Base-by-base conservation (phyloP, 92 coral and sea anemone genomes). In the Phymanthus crucifer region DNA sequence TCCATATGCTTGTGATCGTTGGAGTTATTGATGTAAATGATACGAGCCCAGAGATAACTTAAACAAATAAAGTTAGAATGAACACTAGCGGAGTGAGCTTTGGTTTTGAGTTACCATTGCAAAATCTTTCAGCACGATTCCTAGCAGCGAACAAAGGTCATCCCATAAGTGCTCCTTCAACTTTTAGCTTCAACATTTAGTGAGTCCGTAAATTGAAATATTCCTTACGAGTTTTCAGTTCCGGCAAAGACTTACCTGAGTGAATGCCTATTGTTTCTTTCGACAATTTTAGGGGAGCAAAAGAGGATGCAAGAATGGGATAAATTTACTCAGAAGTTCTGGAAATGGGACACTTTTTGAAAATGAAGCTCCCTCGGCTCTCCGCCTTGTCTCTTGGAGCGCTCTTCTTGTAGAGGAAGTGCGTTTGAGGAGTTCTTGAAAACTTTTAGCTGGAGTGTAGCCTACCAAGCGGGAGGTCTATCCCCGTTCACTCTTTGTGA, bases 61-160 rank as follows among this genome's bases (percentile, higher is more conserved):
- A 18, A 61, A 61, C 29, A 61, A 61, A 61, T 61, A 61, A 61
- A 61, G 68, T 27, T 24, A 61, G 68, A 61, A 61, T 18, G 68
- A 54, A 27, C 16, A 29, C 34, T 61, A 61, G n/a, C n/a, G n/a
- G n/a, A 61, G 23, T 10, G 68, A 61, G 29, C 33, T 24, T n/a
- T 61, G 68, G 68, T 61, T 61, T 61, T 27, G 48, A 75, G 79
- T 36, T 38, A 40, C 54, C 75, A 45, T 33, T 37, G 64, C 70
- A 54, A 34, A 38, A 38, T 77, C 81, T 77, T n/a, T 77, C 81
- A 77, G 56, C 81, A 57, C 72, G n/a, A n/a, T 47, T 58, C 13
- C 70, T 36, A 35, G 52, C 38, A 35, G 43, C 0, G 57, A 26
- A 35, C 45, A 58, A 43, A 77, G 81, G 81, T 77, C 81, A 77